Evolutionary conservation across 2,113 vertebrate species (phyloP), one percentile per base, ranked within the genome.

Genomic region (Zosterops borbonicus): DNA sequence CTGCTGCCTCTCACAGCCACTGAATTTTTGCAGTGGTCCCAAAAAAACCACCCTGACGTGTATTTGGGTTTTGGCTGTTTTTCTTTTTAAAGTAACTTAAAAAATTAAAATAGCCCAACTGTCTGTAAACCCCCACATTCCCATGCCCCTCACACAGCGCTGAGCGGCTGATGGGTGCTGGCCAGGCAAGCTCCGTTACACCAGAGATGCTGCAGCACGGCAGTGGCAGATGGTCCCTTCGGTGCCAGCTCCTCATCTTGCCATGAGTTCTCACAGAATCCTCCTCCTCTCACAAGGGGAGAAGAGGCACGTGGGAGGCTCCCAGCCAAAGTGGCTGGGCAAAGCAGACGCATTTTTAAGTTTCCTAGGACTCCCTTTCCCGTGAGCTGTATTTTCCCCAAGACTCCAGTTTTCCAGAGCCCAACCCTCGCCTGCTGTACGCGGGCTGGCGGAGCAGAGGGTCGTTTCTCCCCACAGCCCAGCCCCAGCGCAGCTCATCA

Each of bases 91-190:
- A 75, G 56, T 39, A 9, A 56, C 64, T 81, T 4, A 11, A 73
- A 80, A 83, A 42, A 33, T 9, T 5, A 28, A 85, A 79, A 68
- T 41, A 85, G 69, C 53, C 49, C 47, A 37, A 25, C 29, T 78
- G 50, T 33, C 82, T 59, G 19, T 56, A 70, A 42, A 16, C 3
- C 7, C 53, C 7, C 4, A 1, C 14, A 5, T 53, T 29, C 41
- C 14, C 47, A 82, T 39, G 56, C 56, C 77, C 58, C 67, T 65
- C 22, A 23, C 1, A 1, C 78, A 44, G 44, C 0, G 6, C 69
- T 0, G 2, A 70, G 73, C 41, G 27, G 42, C 55, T 3, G 4
- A 71, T 2, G 6, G 2, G 39, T 37, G 52, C 60, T 9, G 2
- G 37, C 33, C 4, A 3, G 46, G 59, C 42, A 25, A 64, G 23